These are phyloP conservation scores for Coecobrya sp. DNA, from an alignment of 2,888 invertebrate species.

Conservation along the genomic window DNA sequence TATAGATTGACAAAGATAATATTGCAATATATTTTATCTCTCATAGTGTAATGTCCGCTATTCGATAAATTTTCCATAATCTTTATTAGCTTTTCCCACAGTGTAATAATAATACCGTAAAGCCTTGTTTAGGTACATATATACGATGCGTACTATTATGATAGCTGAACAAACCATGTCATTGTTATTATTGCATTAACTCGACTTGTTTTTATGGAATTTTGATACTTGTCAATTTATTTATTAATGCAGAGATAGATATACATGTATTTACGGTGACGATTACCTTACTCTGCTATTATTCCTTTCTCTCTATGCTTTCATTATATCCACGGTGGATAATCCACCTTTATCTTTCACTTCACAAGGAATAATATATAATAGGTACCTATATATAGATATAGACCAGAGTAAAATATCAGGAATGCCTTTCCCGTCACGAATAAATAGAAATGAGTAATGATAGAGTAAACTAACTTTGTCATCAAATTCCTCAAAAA, in stretches of 20 bases:
- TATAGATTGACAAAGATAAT: neutral
- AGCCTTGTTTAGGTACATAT: neutral
- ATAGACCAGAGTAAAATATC: neutral
- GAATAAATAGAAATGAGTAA: conserved; percentile 59
- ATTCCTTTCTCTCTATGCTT: too few relatives aligned
- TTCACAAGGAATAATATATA: neutral
- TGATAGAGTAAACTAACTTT: conserved; percentile 70
- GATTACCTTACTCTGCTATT: neutral
- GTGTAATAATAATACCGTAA: neutral
- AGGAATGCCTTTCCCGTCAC: conserved; percentile 32
- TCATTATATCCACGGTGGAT: too few relatives aligned
- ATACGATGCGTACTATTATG: neutral
- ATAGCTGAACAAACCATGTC: neutral
- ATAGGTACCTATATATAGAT: too few relatives aligned
- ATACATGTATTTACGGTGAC: neutral
- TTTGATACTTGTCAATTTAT: conserved; percentile 4
- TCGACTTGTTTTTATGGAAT: conserved; percentile 29
- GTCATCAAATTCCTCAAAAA: conserved; percentile 69
- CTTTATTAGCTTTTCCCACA: neutral
- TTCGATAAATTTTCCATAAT: conserved; percentile 4
- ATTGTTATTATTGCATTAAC: conserved; percentile 5
- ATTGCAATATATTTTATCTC: neutral
- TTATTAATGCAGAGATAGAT: neutral
- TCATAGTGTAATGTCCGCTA: neutral
- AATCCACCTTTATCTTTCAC: conserved; percentile 7